Conservation (phyloP, 2,113 vertebrate genomes). For the Gulo gulo region DNA sequence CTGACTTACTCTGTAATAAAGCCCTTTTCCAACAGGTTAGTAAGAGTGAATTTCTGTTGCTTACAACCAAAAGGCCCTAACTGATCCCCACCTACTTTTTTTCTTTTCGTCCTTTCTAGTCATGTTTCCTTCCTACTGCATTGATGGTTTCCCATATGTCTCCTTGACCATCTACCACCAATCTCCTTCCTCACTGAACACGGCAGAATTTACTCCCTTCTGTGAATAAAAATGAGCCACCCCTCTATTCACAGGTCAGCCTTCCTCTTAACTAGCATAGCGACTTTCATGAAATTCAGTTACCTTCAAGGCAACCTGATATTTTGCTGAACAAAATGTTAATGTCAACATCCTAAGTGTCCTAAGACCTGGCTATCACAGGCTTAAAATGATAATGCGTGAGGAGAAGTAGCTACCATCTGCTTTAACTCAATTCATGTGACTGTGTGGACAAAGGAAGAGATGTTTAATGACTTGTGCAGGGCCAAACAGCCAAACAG, state of each 20-base stretch:
- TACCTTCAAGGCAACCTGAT: not conserved
- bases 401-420: not conserved
- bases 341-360: not conserved
- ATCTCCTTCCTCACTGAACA: not conserved
- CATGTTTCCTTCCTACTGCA: not conserved
- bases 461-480: not conserved
- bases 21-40: not conserved
- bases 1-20: not conserved
- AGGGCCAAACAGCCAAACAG: not conserved
- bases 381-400: not conserved
- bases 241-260: not conserved
- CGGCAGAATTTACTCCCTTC: not conserved
- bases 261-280: not conserved
- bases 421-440: not conserved
- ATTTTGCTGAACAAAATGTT: not conserved
- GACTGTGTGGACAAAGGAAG: not conserved
- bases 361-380: not conserved
- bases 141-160: not conserved
- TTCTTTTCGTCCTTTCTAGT: not conserved
- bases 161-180: not conserved
- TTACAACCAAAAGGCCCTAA: not conserved
- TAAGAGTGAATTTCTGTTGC: not conserved
- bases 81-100: not conserved
- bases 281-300: constrained; percentile 26
- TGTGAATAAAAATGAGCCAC: not conserved